Conservation (phyloP, 2,113 vertebrate genomes). For the Hystrix cristata region DNA sequence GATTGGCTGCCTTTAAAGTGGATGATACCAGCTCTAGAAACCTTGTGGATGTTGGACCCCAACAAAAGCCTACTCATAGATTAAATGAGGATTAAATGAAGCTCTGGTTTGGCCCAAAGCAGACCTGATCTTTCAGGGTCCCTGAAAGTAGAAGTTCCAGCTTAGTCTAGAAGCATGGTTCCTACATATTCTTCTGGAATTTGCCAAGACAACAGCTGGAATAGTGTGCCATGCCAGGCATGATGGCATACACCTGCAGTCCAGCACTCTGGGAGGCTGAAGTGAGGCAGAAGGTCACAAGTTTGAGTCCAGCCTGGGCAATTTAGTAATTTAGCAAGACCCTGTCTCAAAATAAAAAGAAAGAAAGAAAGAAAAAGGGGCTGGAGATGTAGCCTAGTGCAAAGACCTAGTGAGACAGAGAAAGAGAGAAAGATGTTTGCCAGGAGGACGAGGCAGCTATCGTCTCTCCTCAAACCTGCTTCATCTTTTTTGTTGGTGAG, state of each 20-base stretch:
- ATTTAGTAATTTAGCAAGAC: not conserved
- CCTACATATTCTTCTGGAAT: not conserved
- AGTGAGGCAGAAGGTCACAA: not conserved
- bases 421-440: not conserved
- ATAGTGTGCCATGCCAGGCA: not conserved
- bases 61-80: not conserved
- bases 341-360: not conserved
- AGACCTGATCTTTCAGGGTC: conserved; percentile 30
- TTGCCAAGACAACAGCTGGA: not conserved
- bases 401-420: not conserved
- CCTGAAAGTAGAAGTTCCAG: conserved; percentile 33
- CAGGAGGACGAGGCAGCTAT: not conserved
- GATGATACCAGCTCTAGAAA: conserved; percentile 5
- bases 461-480: conserved; percentile 20
- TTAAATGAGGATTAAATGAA: conserved; percentile 30
- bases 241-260: not conserved
- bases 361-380: not conserved
- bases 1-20: not conserved
- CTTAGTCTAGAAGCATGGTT: not conserved
- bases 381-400: not conserved
- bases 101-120: not conserved
- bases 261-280: not conserved
- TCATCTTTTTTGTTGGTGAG: not conserved
- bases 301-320: not conserved
- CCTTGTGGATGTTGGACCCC: not conserved